Conservation (phyloP, 2,113 vertebrate genomes). For the Cygnus atratus region DNA sequence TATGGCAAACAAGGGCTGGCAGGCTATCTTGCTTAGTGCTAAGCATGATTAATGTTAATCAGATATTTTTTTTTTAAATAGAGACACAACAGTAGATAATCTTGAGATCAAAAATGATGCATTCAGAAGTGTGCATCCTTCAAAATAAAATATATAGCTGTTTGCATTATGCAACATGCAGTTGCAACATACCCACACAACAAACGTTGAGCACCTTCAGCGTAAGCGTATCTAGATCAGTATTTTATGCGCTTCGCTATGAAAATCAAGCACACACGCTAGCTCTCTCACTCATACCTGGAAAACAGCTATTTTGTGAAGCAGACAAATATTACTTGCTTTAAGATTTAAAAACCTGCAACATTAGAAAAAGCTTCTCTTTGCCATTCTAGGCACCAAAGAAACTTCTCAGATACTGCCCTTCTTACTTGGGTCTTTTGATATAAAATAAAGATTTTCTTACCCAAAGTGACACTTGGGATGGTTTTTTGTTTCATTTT, state of each 20-base stretch:
- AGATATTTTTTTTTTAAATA: neutral
- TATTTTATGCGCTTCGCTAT: neutral
- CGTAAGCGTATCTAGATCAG: neutral
- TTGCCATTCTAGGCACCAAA: neutral
- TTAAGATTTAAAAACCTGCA: neutral
- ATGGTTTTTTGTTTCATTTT: neutral
- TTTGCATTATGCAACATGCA: neutral
- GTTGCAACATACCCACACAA: neutral
- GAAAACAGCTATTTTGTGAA: neutral
- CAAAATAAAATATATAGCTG: neutral
- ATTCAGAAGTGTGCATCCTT: neutral
- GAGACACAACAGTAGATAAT: neutral
- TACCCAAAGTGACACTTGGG: neutral
- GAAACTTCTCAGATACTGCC: neutral
- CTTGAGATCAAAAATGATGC: neutral
- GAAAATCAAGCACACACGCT: fast-evolving
- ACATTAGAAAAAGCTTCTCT: neutral
- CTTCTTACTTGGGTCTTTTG: neutral
- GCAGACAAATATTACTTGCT: neutral
- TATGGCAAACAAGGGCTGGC: neutral
- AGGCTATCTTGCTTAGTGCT: neutral
- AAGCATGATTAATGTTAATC: neutral
- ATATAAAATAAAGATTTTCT: neutral
- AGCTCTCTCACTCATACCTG: neutral
- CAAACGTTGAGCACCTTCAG: neutral